Percentiles rank a stretch among this genome's conserved stretches.
phyloP scores from a whole-genome alignment of 2,113 vertebrate genomes.

The Chloroceryle aenea region DNA sequence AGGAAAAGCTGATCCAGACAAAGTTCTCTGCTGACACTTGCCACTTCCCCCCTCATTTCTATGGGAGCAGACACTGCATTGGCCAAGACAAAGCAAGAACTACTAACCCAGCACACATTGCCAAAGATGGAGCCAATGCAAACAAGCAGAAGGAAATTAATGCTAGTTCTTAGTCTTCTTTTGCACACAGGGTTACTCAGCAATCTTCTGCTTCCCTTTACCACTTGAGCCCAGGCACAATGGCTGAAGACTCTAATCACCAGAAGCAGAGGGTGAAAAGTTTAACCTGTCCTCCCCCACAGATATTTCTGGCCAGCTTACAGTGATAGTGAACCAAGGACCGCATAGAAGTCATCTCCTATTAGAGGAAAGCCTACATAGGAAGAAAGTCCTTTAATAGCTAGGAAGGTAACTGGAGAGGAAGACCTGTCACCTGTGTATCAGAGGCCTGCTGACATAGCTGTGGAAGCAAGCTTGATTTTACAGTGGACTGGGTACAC shows the following conservation, averaged over 20 bases:
- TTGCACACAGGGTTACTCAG: constrained; percentile 3
- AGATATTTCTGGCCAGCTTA: neutral
- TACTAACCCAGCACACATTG: neutral
- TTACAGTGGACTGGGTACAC: fast-evolving
- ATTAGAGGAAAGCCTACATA: neutral
- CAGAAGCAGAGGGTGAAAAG: constrained; percentile 11
- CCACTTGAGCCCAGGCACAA: fast-evolving
- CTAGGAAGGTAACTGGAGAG: neutral
- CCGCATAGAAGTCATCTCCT: neutral
- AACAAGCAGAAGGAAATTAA: constrained; percentile 26
- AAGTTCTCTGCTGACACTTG: constrained; percentile 1
- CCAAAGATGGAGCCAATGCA: neutral
- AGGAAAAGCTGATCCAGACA: neutral
- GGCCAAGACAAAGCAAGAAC: constrained; percentile 43
- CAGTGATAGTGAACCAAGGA: neutral
- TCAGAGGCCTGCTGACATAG: neutral
- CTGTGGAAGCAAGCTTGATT: neutral
- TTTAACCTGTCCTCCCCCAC: neutral
- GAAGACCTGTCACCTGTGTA: neutral
- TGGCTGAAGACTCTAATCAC: neutral
- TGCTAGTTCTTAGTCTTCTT: neutral
- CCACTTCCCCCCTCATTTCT: constrained; percentile 35
- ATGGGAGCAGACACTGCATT: constrained; percentile 37
- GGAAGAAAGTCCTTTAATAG: neutral
- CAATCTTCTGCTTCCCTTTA: neutral